Base-by-base conservation (phyloP, 2,797 vertebrate species). In the Lepus oiostolus region DNA sequence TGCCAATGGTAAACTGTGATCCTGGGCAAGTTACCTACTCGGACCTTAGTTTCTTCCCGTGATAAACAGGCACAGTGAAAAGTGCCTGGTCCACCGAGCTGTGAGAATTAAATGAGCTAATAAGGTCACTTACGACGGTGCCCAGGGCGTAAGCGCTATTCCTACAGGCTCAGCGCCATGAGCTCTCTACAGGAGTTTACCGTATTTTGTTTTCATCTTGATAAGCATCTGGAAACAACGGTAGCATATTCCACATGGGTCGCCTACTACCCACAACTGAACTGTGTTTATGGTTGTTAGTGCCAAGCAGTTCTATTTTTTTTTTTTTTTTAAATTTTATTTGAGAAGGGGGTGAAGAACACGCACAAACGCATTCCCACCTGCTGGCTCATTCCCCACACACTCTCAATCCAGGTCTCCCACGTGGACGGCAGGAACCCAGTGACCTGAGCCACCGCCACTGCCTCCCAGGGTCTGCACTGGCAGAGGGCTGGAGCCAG, bases 51-150 rank as follows among this genome's bases (percentile, higher is more conserved):
- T 79, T 77, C n/a, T 2, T 21, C 24, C 35, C 91, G 35, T 65
- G 75, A 93, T 82, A 95, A 94, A 81, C 0, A 28, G 38, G 62
- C 38, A 63, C 35, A 54, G 54, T 52, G 42, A 88, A 85, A 90
- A 77, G 32, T 60, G 42, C 10, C 60, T 38, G 47, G 13, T 2
- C 21, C 28, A 62, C 1, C 38, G 60, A 52, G 65, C 87, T 88
- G 50, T 35, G 35, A 85, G 32, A 24, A 68, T 62, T 77, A 60
- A 71, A 28, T 38, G 32, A 85, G 26, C 38, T 14, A 30, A 74
- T 68, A 47, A 70, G 68, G 60, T 70, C 67, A 68, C 17, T 35
- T 9, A 54, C 28, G 79, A 58, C 14, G 58, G 38, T 22, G 47
- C 7, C n/a, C 35, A 76, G 19, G 26, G 93, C 11, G 3, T 12